Percentiles rank a stretch among this genome's conserved stretches.
These are phyloP conservation scores for Micrasema minimum DNA, from an alignment of 1,140 invertebrate species.

Conservation along the genomic window DNA sequence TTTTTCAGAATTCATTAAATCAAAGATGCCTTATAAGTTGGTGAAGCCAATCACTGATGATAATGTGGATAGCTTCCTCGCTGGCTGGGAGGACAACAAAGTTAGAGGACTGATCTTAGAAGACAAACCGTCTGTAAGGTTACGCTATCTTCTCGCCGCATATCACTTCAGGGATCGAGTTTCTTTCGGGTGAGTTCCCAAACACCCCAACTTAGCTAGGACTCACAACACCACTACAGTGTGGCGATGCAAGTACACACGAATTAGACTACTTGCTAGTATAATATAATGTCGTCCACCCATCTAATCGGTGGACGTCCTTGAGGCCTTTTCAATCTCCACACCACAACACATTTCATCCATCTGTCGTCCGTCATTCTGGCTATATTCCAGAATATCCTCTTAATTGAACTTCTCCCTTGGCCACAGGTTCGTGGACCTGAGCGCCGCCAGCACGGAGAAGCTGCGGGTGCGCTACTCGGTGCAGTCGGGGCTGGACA, in stretches of 20 bases:
- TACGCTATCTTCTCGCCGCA: constrained; percentile 89
- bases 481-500: constrained; percentile 82
- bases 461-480: constrained; percentile 76
- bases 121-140: constrained; percentile 76
- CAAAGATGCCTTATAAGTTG: constrained; percentile 84
- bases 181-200: constrained; percentile 83
- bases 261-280: too few species aligned
- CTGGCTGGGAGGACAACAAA: constrained; percentile 90
- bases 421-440: constrained; percentile 78
- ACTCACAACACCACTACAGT: too few species aligned
- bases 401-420: too few species aligned
- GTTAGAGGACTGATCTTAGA: constrained; percentile 91
- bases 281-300: too few species aligned
- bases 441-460: constrained; percentile 68
- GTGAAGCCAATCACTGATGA: constrained; percentile 77
- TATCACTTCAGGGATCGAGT: constrained; percentile 87
- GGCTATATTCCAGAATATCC: constrained; percentile 7
- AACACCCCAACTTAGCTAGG: too few species aligned
- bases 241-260: too few species aligned
- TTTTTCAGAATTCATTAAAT: constrained; percentile 81
- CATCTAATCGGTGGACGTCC: too few species aligned
- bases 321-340: too few species aligned
- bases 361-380: too few species aligned
- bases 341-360: too few species aligned
- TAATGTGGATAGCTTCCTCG: constrained; percentile 83